Percentiles rank a stretch among this genome's conserved stretches.
Conservation (phyloP, 2,888 invertebrate genomes). For the Tetramorium bicarinatum region DNA sequence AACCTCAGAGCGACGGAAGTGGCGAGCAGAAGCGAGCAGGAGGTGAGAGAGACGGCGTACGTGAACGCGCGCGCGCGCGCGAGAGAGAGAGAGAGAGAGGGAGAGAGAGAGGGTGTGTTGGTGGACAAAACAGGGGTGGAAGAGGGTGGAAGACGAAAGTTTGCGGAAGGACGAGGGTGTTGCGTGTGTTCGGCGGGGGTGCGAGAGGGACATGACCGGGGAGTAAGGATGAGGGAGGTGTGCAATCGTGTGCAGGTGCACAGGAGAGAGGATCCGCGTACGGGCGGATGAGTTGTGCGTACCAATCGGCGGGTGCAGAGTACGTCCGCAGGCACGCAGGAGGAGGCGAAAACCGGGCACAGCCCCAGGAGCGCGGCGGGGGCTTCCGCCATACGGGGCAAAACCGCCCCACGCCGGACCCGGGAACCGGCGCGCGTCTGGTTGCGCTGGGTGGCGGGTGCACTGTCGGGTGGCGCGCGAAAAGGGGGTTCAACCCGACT, state of each 20-base stretch:
- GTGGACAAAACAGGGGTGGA: conserved; percentile 24
- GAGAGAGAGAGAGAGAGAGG: background rate
- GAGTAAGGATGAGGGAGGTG: conserved; percentile 51
- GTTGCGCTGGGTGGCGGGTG: conserved; percentile 73
- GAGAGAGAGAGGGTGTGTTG: background rate
- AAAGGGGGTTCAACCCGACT: conserved; percentile 73
- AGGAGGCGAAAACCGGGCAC: conserved; percentile 76
- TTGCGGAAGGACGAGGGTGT: conserved; percentile 51
- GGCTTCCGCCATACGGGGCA: conserved; percentile 73
- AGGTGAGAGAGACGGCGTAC: conserved; percentile 21
- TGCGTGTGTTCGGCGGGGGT: conserved; percentile 35
- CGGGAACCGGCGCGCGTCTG: conserved; percentile 76
- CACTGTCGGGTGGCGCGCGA: conserved; percentile 74
- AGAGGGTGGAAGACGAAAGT: background rate
- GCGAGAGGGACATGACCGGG: conserved; percentile 15
- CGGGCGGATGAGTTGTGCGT: conserved; percentile 76
- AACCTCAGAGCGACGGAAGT: conserved; percentile 35
- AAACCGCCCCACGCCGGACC: conserved; percentile 76
- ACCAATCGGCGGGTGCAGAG: conserved; percentile 78
- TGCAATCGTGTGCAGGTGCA: conserved; percentile 71
- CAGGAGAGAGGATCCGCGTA: conserved; percentile 74
- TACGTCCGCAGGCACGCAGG: conserved; percentile 76
- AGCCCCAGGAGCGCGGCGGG: conserved; percentile 75
- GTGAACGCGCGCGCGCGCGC: background rate
- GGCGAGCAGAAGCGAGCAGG: conserved; percentile 42